A percentile compares a stretch with the other conserved stretches of the same genome.
These are phyloP conservation scores for Psammodynastes pulverulentus DNA, from an alignment of 2,113 vertebrate genomes.

Conservation along the genomic window DNA sequence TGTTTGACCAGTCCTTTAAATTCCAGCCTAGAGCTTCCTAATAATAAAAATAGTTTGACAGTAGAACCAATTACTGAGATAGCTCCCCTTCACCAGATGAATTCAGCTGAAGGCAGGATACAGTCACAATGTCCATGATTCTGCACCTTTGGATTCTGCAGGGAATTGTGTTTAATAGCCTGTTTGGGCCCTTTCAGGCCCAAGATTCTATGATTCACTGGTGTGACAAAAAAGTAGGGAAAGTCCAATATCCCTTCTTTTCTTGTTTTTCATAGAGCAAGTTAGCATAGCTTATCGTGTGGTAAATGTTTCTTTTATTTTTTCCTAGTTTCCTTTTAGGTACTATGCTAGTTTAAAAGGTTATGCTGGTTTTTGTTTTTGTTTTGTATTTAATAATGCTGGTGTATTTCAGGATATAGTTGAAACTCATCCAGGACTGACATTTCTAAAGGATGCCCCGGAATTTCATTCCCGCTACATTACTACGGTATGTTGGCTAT, in stretches of 20 bases:
- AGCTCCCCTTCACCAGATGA: not conserved
- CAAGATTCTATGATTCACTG: not conserved
- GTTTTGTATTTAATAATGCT: slow-evolving; percentile 14
- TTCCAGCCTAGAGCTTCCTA: not conserved
- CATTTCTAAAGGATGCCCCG: slow-evolving; percentile 96
- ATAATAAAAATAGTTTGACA: not conserved
- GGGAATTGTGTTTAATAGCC: not conserved
- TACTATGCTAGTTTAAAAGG: slow-evolving; percentile 20
- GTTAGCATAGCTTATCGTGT: not conserved
- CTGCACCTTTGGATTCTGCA: not conserved
- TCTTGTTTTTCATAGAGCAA: not conserved
- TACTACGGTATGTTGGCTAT: slow-evolving; percentile 81
- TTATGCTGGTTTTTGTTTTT: not conserved
- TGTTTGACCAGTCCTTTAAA: not conserved
- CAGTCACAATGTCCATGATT: not conserved
- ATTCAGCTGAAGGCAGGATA: not conserved
- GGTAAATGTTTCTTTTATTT: not conserved
- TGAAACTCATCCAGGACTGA: slow-evolving; percentile 94
- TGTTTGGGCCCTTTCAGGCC: not conserved
- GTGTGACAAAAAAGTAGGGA: not conserved
- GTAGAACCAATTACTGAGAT: not conserved
- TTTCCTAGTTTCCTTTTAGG: not conserved
- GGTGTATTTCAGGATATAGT: slow-evolving; percentile 85
- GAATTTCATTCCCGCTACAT: slow-evolving; percentile 99
- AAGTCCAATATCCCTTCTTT: not conserved